Evolutionary conservation across 2,797 vertebrate species (phyloP).

Genomic region (Macropus fuliginosus): DNA sequence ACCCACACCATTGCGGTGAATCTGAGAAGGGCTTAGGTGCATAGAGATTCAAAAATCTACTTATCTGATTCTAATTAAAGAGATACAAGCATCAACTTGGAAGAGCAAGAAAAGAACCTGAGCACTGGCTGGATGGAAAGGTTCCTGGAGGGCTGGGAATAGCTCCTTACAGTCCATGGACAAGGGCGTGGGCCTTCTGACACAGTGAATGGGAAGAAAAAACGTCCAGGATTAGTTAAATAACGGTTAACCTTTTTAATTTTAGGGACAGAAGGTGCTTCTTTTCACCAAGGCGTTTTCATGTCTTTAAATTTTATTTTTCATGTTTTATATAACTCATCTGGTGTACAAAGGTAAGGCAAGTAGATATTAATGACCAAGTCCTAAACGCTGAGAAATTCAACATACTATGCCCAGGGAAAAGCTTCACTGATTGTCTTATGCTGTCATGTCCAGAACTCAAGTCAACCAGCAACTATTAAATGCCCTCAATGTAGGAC

Average conservation of each 20-base stretch:
- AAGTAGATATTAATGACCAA: not conserved
- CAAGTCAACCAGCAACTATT: not conserved
- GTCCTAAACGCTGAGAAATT: not conserved
- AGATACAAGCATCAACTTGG: too few species aligned
- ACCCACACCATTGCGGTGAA: too few species aligned
- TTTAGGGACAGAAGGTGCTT: not conserved
- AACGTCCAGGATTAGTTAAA: not conserved
- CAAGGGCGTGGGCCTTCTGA: too few species aligned
- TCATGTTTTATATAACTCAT: not conserved
- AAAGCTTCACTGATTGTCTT: not conserved
- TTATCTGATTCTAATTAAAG: too few species aligned
- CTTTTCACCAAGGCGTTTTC: not conserved
- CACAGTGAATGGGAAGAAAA: too few species aligned
- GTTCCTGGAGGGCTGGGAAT: too few species aligned
- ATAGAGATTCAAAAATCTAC: too few species aligned
- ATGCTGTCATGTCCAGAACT: not conserved
- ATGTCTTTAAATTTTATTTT: not conserved
- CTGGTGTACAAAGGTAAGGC: not conserved
- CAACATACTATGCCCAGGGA: not conserved
- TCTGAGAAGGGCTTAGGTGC: too few species aligned
- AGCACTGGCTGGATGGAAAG: too few species aligned
- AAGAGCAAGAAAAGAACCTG: too few species aligned
- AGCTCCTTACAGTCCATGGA: too few species aligned
- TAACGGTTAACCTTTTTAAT: not conserved
- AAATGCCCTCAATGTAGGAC: not conserved